phyloP scores from a whole-genome alignment of 2,797 vertebrate genomes.

The Picus viridis region DNA sequence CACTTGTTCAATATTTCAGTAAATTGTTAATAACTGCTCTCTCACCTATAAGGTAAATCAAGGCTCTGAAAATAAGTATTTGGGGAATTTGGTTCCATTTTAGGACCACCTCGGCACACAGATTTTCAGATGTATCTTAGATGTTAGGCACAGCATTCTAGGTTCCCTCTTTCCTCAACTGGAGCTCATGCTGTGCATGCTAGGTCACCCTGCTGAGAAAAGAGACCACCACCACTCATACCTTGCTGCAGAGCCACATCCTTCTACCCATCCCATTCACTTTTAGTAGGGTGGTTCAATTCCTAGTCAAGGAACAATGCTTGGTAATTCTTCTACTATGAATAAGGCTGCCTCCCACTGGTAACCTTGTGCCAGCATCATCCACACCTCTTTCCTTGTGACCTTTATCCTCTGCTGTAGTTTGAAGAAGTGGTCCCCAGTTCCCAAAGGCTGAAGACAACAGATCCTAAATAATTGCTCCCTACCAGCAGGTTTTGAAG shows the following conservation, averaged over 20 bases:
- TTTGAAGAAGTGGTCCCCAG: not conserved
- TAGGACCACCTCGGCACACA: not conserved
- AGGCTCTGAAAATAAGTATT: not conserved
- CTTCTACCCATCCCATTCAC: not conserved
- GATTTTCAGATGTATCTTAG: not conserved
- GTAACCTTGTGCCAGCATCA: not conserved
- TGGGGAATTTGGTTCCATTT: not conserved
- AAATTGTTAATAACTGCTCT: not conserved
- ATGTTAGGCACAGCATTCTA: not conserved
- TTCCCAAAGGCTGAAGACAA: not conserved
- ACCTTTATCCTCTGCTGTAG: not conserved
- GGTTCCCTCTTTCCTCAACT: not conserved
- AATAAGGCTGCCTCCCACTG: not conserved
- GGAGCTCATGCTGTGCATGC: not conserved
- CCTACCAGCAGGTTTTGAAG: not conserved
- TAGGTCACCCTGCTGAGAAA: not conserved
- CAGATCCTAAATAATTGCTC: not conserved
- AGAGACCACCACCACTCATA: not conserved
- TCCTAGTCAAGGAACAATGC: not conserved
- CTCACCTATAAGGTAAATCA: not conserved
- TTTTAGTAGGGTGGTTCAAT: not conserved
- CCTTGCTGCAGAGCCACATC: not conserved
- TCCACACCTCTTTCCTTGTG: not conserved
- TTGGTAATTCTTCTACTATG: not conserved
- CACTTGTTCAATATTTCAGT: not conserved